A percentile compares a stretch with the other conserved stretches of the same genome.
These are phyloP conservation scores for Percopsis transmontana DNA, from an alignment of 2,113 vertebrate species.

Conservation along the genomic window DNA sequence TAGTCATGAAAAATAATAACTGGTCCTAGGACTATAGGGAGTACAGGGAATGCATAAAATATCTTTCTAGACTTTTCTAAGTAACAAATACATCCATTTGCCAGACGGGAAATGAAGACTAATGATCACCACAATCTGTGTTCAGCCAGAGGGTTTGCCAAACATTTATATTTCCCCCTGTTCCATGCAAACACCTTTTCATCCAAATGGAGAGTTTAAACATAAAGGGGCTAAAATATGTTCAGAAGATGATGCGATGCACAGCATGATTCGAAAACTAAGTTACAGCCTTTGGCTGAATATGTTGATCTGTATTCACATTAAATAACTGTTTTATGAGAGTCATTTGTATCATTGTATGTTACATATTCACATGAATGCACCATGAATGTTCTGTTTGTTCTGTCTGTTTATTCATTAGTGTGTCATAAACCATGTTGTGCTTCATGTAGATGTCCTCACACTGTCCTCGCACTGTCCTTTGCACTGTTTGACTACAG, in stretches of 20 bases:
- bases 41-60: neutral
- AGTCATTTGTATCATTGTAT: conserved; percentile 42
- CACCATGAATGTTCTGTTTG: conserved; percentile 30
- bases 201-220: too few species aligned
- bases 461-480: too few species aligned
- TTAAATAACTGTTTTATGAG: conserved; percentile 56
- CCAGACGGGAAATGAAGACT: neutral
- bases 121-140: neutral
- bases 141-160: neutral
- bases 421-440: neutral
- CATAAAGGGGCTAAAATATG: too few species aligned
- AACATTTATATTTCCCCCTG: too few species aligned
- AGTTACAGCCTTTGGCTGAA: too few species aligned
- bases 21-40: too few species aligned
- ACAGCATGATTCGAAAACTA: too few species aligned
- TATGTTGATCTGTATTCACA: neutral
- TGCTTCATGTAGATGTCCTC: conserved; percentile 26
- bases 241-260: too few species aligned
- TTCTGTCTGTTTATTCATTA: conserved; percentile 45
- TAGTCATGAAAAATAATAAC: too few species aligned
- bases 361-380: conserved; percentile 37
- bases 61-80: neutral
- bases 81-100: neutral
- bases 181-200: too few species aligned
- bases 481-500: too few species aligned